A percentile compares a stretch with the other conserved stretches of the same genome.
Conservation (phyloP, 2,113 vertebrate genomes). For the Hippoglossus stenolepis region DNA sequence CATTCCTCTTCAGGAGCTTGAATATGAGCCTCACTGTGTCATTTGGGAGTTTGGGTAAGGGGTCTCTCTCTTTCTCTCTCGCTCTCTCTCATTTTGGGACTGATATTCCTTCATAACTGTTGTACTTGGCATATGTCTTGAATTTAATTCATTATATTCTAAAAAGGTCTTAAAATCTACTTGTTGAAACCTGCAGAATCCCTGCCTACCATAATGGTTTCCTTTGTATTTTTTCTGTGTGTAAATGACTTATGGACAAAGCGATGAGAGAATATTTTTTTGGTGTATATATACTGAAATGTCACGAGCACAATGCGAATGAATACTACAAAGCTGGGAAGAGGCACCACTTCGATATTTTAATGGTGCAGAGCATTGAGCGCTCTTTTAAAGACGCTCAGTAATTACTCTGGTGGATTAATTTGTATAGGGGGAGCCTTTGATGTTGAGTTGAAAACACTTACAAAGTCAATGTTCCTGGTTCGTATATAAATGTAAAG, state of each 20-base stretch:
- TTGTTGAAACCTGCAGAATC: too few relatives aligned
- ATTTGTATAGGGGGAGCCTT: slow-evolving; percentile 26
- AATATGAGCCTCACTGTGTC: slow-evolving; percentile 28
- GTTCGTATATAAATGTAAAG: background rate
- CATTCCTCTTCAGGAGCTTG: background rate
- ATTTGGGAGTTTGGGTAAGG: slow-evolving; percentile 13
- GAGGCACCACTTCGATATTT: slow-evolving; percentile 29
- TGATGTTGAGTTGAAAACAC: slow-evolving; percentile 14
- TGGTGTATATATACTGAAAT: background rate
- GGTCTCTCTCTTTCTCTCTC: too few relatives aligned
- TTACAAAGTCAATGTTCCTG: background rate
- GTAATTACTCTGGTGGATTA: slow-evolving; percentile 21
- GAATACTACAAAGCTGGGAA: background rate
- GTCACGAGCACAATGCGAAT: background rate
- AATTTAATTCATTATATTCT: too few relatives aligned
- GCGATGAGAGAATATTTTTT: too few relatives aligned
- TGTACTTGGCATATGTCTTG: too few relatives aligned
- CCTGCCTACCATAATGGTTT: background rate
- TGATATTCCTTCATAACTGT: too few relatives aligned
- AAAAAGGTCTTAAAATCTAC: too few relatives aligned
- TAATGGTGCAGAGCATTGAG: background rate
- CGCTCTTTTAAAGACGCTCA: background rate
- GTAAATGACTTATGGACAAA: background rate
- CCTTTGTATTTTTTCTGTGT: background rate
- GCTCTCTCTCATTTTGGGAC: too few relatives aligned